Base-by-base conservation (phyloP, 2,113 vertebrate genomes). In the Xiphophorus hellerii region DNA sequence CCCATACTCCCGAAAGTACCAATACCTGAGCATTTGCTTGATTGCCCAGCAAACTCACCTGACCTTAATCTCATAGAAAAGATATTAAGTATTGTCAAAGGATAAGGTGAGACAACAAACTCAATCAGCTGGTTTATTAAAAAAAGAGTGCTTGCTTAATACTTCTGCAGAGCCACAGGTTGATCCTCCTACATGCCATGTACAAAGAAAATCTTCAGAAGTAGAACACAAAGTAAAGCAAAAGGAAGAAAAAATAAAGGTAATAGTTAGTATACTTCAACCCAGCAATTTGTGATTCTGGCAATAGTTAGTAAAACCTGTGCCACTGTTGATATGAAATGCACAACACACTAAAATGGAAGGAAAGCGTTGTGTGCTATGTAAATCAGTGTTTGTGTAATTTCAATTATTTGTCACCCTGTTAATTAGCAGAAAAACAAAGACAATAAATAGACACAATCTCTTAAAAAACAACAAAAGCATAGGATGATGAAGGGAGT, bases 361-460 rank as follows among this genome's bases (percentile, higher is more conserved):
- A 76, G 30, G 10, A 62, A 79, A 71, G 61, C 30, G 78, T 30
- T 65, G 77, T 83, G 71, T 76, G 76, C 37, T 65, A 76, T 83
- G 69, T 76, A 71, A 76, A 78, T 81, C 71, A 72, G 25, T 74
- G 51, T 71, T n/a, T 4, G 9, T 69, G 25, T 25, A n/a, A 60
- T 72, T 62, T n/a, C 35, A 65, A 71, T 51, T 58, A 3, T n/a
- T 28, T 9, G 11, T 2, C 3, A 29, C 37, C 30, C 39, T 54
- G 25, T 29, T 69, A 33, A 72, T 69, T 60, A 70, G 54, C 42
- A 77, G 30, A 20, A 31, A 74, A 42, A 10, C 3, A 13, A 61
- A 29, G 25, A 39, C 28, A 42, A 22, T 71, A 68, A 62, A 10
- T 48, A 66, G 25, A 66, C 14, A 44, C 3, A 11, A 65, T 66